Evolutionary conservation across 2,797 vertebrate genomes (phyloP), one percentile per base, ranked within the genome.

Genomic region (Sphenodon punctatus): DNA sequence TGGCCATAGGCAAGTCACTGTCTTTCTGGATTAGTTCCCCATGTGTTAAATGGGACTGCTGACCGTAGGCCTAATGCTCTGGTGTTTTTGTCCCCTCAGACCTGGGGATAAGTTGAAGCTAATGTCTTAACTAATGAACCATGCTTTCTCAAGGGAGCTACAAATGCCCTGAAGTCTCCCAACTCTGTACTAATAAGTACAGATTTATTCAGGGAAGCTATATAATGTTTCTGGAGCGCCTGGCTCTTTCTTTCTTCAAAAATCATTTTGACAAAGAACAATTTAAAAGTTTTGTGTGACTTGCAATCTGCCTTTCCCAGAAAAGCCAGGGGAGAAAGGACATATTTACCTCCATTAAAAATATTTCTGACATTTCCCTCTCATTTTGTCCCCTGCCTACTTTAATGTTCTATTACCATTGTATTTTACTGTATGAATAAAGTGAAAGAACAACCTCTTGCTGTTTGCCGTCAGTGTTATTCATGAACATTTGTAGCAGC

Each of bases 381-480:
- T 36, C 23, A n/a, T 23, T 9, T 10, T 39, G 38, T 51, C 17
- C n/a, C 13, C 36, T 0, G 0, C 15, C 19, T 32, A 45, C 13
- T 55, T 13, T 23, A 46, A 46, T 20, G 38, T 69, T 61, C 4
- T 36, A 19, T 69, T 67, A 17, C 19, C 1, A 22, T 53, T 27
- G 51, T n/a, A 27, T 53, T 30, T 51, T 15, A n/a, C n/a, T 30
- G 17, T 27, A 16, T 17, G 25, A 27, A 9, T n/a, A n/a, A 53
- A 53, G 14, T n/a, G n/a, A n/a, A n/a, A 30, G 27, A 46, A 46
- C n/a, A 19, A 5, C 27, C 15, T 46, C 6, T 11, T 58, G n/a
- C 36, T 73, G 3, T 7, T 49, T 17, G 13, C 70, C 16, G 7
- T 6, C 36, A 23, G 19, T 32, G 55, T 58, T 27, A 25, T n/a